Percentiles rank a stretch among this genome's conserved stretches.
Conservation (phyloP, 2,797 vertebrate genomes). For the Anisognathus igniventris region DNA sequence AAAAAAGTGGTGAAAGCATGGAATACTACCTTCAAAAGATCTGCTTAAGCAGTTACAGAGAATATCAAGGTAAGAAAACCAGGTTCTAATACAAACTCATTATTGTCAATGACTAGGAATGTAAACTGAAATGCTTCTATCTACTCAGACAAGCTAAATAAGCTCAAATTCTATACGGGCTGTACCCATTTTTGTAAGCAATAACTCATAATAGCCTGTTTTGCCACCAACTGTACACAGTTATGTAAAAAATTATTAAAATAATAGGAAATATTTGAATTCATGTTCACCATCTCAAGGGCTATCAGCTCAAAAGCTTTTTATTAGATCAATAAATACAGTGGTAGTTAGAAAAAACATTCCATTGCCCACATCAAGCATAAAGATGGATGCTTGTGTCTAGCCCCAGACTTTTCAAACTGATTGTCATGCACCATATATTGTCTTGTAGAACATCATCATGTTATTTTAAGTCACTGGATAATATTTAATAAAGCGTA, state of each 20-base stretch:
- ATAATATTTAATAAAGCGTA: not conserved
- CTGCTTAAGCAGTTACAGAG: not conserved
- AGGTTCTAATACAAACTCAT: not conserved
- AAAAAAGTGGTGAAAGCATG: constrained; percentile 9
- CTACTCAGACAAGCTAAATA: not conserved
- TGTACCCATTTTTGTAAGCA: not conserved
- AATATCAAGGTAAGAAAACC: not conserved
- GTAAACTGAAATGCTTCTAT: not conserved
- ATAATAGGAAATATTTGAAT: not conserved
- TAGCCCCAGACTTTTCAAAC: not conserved
- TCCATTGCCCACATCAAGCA: not conserved
- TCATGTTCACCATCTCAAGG: not conserved
- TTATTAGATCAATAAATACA: not conserved
- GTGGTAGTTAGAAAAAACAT: not conserved
- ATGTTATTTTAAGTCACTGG: not conserved
- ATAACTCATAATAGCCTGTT: not conserved
- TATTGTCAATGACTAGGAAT: not conserved
- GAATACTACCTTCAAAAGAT: not conserved
- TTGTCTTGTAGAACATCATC: not conserved
- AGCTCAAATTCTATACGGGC: not conserved
- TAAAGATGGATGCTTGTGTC: not conserved
- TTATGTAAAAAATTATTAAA: not conserved
- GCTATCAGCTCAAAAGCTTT: not conserved
- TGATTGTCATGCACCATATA: not conserved
- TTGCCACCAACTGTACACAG: not conserved